These are phyloP conservation scores for Coregonus clupeaformis DNA, from an alignment of 2,113 vertebrate genomes.

Conservation along the genomic window DNA sequence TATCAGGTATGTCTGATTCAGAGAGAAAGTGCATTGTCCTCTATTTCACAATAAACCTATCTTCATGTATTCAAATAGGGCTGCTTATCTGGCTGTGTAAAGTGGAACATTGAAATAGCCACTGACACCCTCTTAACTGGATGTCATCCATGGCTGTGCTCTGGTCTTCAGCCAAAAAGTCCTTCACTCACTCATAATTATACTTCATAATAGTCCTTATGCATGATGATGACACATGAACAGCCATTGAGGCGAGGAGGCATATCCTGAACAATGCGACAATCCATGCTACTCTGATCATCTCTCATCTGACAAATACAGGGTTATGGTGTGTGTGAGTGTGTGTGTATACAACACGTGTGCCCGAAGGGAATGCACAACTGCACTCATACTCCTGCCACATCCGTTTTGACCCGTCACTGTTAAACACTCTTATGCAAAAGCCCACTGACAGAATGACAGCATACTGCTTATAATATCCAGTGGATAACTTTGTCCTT, in stretches of 20 bases:
- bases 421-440: not conserved
- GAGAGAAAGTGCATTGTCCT: no score
- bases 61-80: not conserved
- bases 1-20: no score
- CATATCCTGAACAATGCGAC: no score
- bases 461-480: not conserved
- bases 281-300: no score
- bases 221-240: not conserved
- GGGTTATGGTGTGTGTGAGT: not conserved
- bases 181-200: not conserved
- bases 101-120: not conserved
- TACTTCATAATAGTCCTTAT: not conserved
- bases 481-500: not conserved
- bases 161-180: not conserved
- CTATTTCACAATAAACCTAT: no score
- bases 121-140: not conserved
- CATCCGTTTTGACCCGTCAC: no score
- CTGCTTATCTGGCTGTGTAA: not conserved
- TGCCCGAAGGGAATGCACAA: not conserved
- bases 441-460: not conserved
- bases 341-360: not conserved
- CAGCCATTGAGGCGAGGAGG: not conserved
- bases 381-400: no score
- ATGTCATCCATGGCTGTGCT: not conserved
- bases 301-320: no score